These are phyloP conservation scores for Sarcophaga bullata DNA, from an alignment of 1,140 invertebrate genomes.

Conservation along the genomic window DNA sequence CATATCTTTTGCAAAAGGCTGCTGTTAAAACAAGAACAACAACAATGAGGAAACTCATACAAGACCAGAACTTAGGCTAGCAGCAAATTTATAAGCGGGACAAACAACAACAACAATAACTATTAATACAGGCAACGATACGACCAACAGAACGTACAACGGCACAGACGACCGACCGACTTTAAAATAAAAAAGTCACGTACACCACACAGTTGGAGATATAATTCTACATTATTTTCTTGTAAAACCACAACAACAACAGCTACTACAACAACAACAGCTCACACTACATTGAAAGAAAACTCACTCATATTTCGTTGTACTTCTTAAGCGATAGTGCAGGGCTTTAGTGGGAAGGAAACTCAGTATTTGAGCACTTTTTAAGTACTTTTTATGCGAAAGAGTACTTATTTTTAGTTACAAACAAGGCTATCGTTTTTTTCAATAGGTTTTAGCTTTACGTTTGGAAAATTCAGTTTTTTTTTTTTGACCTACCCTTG, in stretches of 20 bases:
- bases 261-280: not conserved
- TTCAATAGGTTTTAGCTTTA: no score
- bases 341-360: no score
- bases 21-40: conserved; percentile 25
- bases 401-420: no score
- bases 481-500: no score
- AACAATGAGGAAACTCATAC: not conserved
- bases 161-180: conserved; percentile 9
- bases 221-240: conserved; percentile 2
- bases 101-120: no score
- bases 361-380: no score
- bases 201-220: conserved; percentile 40
- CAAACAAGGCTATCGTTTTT: no score
- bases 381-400: no score
- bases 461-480: no score
- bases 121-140: not conserved
- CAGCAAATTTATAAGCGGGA: not conserved
- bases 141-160: conserved; percentile 8
- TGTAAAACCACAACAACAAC: conserved; percentile 10
- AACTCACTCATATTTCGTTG: conserved; percentile 4
- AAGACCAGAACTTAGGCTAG: conserved; percentile 28
- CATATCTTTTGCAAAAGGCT: not conserved
- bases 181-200: conserved; percentile 35
- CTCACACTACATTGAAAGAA: not conserved
- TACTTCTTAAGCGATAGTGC: not conserved